phyloP scores from a whole-genome alignment of 1,140 invertebrate genomes.

The Meloidogyne floridensis region DNA sequence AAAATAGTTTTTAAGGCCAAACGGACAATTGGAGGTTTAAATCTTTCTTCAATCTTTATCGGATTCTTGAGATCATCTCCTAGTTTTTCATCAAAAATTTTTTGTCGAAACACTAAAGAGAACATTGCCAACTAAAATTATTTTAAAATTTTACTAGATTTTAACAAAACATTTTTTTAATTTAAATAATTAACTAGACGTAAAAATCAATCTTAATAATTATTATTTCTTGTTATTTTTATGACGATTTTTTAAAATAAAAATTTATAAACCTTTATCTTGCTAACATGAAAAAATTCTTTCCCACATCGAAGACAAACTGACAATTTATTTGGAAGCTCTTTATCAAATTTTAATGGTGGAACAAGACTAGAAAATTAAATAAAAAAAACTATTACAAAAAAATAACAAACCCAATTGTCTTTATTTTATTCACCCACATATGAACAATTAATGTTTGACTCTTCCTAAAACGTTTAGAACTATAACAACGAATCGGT shows the following conservation, averaged over 20 bases:
- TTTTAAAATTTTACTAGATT: too few relatives aligned
- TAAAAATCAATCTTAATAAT: too few relatives aligned
- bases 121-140: neutral
- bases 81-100: neutral
- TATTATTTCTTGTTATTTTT: too few relatives aligned
- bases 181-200: too few relatives aligned
- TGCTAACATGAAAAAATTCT: neutral
- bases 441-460: neutral
- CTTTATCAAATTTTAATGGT: neutral
- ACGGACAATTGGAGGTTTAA: conserved; percentile 17
- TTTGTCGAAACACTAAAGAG: neutral
- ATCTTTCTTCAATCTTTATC: neutral
- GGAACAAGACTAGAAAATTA: neutral
- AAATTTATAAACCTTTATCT: neutral
- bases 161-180: too few relatives aligned
- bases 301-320: neutral
- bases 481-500: neutral
- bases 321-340: neutral
- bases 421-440: neutral
- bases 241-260: too few relatives aligned
- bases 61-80: conserved; percentile 13
- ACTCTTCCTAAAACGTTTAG: neutral
- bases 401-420: neutral
- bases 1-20: conserved; percentile 15
- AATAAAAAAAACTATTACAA: neutral